These are phyloP conservation scores for Campylomormyrus tamandua DNA, from an alignment of 2,113 vertebrate genomes.

Conservation along the genomic window DNA sequence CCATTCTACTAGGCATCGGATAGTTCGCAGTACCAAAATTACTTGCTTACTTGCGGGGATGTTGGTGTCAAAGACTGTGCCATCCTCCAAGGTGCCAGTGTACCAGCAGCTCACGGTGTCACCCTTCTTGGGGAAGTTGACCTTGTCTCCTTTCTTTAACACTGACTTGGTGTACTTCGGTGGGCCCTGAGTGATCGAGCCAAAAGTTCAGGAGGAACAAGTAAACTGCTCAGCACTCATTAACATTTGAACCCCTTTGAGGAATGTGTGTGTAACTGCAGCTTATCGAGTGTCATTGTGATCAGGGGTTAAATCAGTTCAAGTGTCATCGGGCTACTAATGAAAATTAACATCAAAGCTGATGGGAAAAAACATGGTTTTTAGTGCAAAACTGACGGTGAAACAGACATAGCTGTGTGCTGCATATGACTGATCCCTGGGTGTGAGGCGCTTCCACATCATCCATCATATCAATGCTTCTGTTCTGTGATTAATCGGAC, in stretches of 20 bases:
- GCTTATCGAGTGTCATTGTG: neutral
- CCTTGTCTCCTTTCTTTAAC: conserved; percentile 90
- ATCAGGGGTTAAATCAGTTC: neutral
- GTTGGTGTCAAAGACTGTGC: conserved; percentile 92
- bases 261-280: neutral
- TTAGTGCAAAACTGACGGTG: neutral
- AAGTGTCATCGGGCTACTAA: neutral
- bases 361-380: neutral
- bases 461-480: neutral
- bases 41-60: conserved; percentile 66
- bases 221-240: neutral
- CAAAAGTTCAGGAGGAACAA: neutral
- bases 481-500: neutral
- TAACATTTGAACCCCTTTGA: neutral
- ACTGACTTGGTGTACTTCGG: conserved; percentile 82
- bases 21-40: neutral
- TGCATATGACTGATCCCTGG: neutral
- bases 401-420: neutral
- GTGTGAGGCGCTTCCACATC: neutral
- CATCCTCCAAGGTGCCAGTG: conserved; percentile 82
- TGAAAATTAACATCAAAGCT: neutral
- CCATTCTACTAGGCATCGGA: neutral
- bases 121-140: conserved; percentile 89
- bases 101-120: conserved; percentile 95
- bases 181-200: conserved; percentile 64